These are phyloP conservation scores for Smittia sp. DNA, from an alignment of 2,888 invertebrate species.

Conservation along the genomic window DNA sequence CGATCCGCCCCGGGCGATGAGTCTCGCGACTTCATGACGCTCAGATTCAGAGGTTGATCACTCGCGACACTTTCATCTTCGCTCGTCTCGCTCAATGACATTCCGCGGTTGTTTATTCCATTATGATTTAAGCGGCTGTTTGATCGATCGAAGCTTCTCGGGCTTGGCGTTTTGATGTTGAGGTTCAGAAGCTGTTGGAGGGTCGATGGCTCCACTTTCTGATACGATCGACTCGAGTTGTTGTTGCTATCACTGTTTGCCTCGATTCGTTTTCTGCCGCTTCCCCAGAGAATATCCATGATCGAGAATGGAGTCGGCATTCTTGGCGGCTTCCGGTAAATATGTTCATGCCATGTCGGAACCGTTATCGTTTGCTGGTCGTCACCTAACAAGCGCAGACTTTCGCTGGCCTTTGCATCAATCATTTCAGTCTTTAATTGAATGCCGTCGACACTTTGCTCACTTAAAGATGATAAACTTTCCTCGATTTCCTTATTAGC, in stretches of 20 bases:
- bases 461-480: constrained; percentile 39
- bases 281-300: constrained; percentile 71
- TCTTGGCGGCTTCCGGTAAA: constrained; percentile 78
- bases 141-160: constrained; percentile 1
- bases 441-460: not conserved
- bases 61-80: constrained; percentile 51
- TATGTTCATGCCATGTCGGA: constrained; percentile 82
- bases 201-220: constrained; percentile 38
- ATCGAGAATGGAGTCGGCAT: constrained; percentile 84
- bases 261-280: not conserved
- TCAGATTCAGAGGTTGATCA: constrained; percentile 62
- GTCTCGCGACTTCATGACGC: constrained; percentile 58
- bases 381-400: not conserved
- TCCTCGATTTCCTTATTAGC: constrained; percentile 36
- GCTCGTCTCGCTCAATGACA: constrained; percentile 53
- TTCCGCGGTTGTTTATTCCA: constrained; percentile 28
- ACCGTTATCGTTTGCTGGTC: not conserved
- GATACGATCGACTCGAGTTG: constrained; percentile 37
- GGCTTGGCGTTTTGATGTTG: constrained; percentile 36
- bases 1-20: constrained; percentile 43
- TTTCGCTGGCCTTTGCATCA: not conserved
- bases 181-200: constrained; percentile 39
- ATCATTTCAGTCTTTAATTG: constrained; percentile 31
- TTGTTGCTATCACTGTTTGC: constrained; percentile 36
- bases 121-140: not conserved